Evolutionary conservation across 1,140 invertebrate species (phyloP).

Genomic region (Danaus plexippus): DNA sequence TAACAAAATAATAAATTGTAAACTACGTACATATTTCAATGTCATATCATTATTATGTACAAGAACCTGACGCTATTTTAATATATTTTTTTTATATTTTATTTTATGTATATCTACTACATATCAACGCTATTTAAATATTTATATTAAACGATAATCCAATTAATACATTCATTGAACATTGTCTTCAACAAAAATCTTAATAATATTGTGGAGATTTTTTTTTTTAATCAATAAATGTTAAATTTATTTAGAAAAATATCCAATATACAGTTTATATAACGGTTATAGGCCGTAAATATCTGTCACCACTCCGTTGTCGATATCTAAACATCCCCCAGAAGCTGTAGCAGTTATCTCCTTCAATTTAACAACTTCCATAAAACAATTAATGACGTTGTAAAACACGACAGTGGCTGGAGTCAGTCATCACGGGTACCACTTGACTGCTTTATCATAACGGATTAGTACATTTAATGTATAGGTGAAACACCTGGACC

Average conservation of each 20-base stretch:
- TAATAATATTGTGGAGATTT: too few relatives aligned
- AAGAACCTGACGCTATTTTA: conserved; percentile 3
- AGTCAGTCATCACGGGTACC: conserved; percentile 35
- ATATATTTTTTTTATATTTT: too few relatives aligned
- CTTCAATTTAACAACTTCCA: conserved; percentile 47
- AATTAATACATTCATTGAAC: too few relatives aligned
- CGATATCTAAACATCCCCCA: conserved; percentile 49
- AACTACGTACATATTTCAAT: too few relatives aligned
- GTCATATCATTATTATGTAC: not conserved
- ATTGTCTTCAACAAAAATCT: too few relatives aligned
- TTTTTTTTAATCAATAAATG: too few relatives aligned
- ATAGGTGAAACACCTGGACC: conserved; percentile 28
- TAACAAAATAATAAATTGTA: too few relatives aligned
- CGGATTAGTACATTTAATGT: conserved; percentile 8
- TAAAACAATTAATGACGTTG: conserved; percentile 62
- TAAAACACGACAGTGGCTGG: conserved; percentile 52
- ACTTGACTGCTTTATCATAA: conserved; percentile 43
- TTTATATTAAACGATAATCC: too few relatives aligned
- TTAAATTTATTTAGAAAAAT: not conserved
- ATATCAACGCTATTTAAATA: too few relatives aligned
- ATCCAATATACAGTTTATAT: conserved; percentile 4
- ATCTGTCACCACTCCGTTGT: conserved; percentile 28
- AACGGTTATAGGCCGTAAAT: conserved; percentile 28
- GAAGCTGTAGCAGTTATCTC: conserved; percentile 47
- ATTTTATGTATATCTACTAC: too few relatives aligned